A percentile compares a stretch with the other conserved stretches of the same genome.
phyloP scores from a whole-genome alignment of 2,888 invertebrate genomes.

The Drosophila pseudotakahashii region DNA sequence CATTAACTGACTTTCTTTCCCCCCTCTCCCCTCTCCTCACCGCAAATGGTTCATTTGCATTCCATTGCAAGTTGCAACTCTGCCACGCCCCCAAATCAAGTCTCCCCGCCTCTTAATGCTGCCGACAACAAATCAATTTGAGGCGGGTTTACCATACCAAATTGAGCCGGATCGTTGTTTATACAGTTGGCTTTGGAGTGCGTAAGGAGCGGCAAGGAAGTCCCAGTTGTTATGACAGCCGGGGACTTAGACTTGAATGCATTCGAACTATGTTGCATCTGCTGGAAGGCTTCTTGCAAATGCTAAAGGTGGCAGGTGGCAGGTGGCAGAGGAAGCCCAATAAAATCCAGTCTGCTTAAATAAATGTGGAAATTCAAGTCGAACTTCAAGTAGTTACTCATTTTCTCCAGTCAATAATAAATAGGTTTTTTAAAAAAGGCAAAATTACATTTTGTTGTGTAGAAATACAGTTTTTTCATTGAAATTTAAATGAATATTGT shows the following conservation, averaged over 20 bases:
- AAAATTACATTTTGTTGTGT: no score
- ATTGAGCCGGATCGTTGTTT: slow-evolving; percentile 51
- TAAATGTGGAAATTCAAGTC: background rate
- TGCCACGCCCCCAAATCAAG: slow-evolving; percentile 30
- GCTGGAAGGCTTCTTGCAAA: background rate
- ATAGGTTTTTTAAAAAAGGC: no score
- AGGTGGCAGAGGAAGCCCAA: background rate
- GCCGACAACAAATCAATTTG: slow-evolving; percentile 73
- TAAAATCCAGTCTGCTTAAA: slow-evolving; percentile 1
- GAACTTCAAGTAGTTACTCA: background rate
- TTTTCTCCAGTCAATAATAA: background rate
- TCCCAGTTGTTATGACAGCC: slow-evolving; percentile 12
- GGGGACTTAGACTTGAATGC: slow-evolving; percentile 7
- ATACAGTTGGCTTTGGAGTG: slow-evolving; percentile 10
- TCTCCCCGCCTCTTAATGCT: slow-evolving; percentile 52
- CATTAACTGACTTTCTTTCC: slow-evolving; percentile 59
- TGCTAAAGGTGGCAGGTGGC: background rate
- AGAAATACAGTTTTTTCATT: no score
- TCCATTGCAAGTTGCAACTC: slow-evolving; percentile 33
- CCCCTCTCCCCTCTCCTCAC: background rate
- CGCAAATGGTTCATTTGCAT: slow-evolving; percentile 64
- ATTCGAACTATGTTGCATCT: background rate
- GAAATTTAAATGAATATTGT: no score
- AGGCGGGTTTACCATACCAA: slow-evolving; percentile 61
- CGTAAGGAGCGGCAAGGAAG: slow-evolving; percentile 10